A percentile compares a stretch with the other conserved stretches of the same genome.
phyloP scores from a whole-genome alignment of 2,888 invertebrate genomes.

The Rugalucina vietnamica region DNA sequence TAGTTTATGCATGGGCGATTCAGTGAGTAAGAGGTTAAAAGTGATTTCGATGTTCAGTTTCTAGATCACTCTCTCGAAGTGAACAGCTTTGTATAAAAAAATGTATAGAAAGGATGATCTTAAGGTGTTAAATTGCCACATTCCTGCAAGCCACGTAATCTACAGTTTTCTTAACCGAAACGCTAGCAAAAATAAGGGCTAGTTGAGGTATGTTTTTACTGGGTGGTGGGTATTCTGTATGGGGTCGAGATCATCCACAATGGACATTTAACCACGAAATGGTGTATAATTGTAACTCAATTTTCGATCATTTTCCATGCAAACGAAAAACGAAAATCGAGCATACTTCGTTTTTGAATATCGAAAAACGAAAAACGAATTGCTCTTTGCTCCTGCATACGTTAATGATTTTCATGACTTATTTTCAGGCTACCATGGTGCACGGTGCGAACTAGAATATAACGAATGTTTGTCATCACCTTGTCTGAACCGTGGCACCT shows the following conservation, averaged over 20 bases:
- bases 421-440: slow-evolving; percentile 61
- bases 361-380: background rate
- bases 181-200: background rate
- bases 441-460: slow-evolving; percentile 79
- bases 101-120: too few species aligned
- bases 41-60: too few species aligned
- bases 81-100: too few species aligned
- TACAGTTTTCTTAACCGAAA: background rate
- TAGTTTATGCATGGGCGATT: too few species aligned
- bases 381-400: background rate
- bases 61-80: too few species aligned
- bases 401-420: background rate
- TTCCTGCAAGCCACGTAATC: background rate
- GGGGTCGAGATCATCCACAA: too few species aligned
- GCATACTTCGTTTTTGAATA: background rate
- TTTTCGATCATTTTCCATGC: background rate
- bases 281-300: background rate
- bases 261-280: background rate
- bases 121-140: too few species aligned
- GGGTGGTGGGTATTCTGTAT: too few species aligned
- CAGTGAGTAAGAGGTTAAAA: too few species aligned
- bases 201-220: background rate
- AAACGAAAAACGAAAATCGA: background rate
- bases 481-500: slow-evolving; percentile 79
- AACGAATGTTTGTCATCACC: slow-evolving; percentile 81